Percentiles rank a stretch among this genome's conserved stretches.
Conservation (phyloP, 2,113 vertebrate species). For the Leucopsar rothschildi region DNA sequence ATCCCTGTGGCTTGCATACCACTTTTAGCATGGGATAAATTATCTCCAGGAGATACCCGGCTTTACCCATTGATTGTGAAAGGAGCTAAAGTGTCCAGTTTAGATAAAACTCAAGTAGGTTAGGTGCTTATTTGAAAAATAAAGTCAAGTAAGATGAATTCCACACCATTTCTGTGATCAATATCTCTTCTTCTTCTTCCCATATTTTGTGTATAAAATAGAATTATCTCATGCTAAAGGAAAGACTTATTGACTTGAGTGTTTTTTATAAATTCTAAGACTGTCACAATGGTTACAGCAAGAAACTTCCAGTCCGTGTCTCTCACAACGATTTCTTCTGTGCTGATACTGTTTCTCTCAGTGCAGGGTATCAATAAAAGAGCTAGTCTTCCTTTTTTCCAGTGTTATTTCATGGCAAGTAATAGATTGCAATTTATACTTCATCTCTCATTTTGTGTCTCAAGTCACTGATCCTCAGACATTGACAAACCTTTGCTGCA, state of each 20-base stretch:
- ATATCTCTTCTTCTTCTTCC: background rate
- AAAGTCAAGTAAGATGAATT: background rate
- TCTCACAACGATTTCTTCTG: background rate
- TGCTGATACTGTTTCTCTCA: background rate
- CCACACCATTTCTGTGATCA: background rate
- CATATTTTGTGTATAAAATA: background rate
- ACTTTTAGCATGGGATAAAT: background rate
- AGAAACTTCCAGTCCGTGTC: background rate
- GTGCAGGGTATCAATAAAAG: background rate
- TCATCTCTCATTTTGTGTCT: background rate
- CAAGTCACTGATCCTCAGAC: background rate
- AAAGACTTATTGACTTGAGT: background rate
- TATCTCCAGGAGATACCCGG: background rate
- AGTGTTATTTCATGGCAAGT: background rate
- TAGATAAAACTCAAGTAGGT: background rate
- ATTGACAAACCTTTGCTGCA: background rate
- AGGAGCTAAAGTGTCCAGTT: background rate
- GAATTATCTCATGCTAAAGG: background rate
- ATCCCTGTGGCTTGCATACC: background rate
- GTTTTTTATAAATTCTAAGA: background rate
- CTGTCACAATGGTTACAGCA: background rate
- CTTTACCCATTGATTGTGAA: background rate
- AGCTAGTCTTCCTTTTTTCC: background rate
- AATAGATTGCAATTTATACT: background rate
- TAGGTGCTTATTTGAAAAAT: background rate